A percentile compares a stretch with the other conserved stretches of the same genome.
Conservation (phyloP, 2,797 vertebrate species). For the Helostoma temminkii region DNA sequence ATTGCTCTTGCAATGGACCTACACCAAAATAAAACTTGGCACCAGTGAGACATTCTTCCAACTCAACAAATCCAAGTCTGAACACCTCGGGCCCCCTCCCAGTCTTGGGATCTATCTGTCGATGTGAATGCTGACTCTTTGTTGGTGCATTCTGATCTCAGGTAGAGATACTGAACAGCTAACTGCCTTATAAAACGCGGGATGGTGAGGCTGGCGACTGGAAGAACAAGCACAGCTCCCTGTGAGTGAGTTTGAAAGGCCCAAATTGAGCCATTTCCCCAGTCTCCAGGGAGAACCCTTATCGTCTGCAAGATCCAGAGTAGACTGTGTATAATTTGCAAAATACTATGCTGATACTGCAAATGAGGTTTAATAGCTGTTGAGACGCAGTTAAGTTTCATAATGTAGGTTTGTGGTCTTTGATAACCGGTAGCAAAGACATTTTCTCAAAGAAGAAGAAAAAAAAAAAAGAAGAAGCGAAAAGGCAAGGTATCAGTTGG, state of each 20-base stretch:
- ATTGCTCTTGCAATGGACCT: constrained; percentile 86
- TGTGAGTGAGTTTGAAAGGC: constrained; percentile 77
- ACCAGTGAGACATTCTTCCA: constrained; percentile 70
- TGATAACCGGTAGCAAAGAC: constrained; percentile 76
- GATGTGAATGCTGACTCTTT: constrained; percentile 76
- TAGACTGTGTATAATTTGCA: constrained; percentile 83
- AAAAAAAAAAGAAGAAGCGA: constrained; percentile 37
- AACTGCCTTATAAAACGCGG: constrained; percentile 61
- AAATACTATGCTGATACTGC: constrained; percentile 84
- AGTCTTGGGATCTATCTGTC: constrained; percentile 64
- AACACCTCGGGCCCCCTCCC: constrained; percentile 55
- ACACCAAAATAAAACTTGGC: constrained; percentile 86
- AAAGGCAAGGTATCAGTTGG: constrained; percentile 70
- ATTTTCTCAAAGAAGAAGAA: constrained; percentile 48
- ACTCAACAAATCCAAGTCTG: constrained; percentile 69
- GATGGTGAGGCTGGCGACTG: constrained; percentile 65
- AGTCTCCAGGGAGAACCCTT: constrained; percentile 74
- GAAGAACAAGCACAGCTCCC: constrained; percentile 70
- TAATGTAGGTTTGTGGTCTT: constrained; percentile 76
- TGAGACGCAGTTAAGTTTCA: constrained; percentile 79
- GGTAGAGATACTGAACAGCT: constrained; percentile 75
- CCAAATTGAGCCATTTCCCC: constrained; percentile 83
- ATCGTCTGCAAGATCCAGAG: constrained; percentile 79
- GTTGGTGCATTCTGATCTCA: constrained; percentile 82
- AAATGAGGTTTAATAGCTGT: constrained; percentile 86